These are phyloP conservation scores for Glomeris marginata DNA, from an alignment of 2,888 invertebrate genomes.

Conservation along the genomic window DNA sequence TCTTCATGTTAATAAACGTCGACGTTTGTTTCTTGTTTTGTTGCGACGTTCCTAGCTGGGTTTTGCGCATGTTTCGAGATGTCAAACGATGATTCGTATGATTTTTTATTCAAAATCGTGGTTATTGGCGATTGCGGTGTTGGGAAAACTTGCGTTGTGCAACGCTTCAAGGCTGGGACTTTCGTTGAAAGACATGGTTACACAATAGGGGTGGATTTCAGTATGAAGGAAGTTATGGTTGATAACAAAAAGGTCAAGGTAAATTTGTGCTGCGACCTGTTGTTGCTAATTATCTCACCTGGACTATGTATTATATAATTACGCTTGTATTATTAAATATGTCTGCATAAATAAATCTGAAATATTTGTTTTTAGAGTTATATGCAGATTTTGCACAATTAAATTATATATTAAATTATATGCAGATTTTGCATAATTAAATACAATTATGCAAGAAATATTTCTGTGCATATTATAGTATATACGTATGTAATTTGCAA, in stretches of 20 bases:
- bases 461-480: background rate
- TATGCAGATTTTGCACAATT: too few species aligned
- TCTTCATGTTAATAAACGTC: background rate
- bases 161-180: slow-evolving; percentile 87
- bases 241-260: slow-evolving; percentile 94
- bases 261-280: slow-evolving; percentile 20
- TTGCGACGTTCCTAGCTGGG: too few species aligned
- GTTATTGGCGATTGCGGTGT: slow-evolving; percentile 50
- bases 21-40: background rate
- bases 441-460: too few species aligned
- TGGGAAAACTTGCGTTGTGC: slow-evolving; percentile 79
- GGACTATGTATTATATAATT: background rate
- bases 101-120: slow-evolving; percentile 90
- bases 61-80: too few species aligned
- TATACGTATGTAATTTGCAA: background rate
- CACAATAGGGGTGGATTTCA: slow-evolving; percentile 96
- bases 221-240: slow-evolving; percentile 89
- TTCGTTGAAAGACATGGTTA: slow-evolving; percentile 90
- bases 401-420: too few species aligned
- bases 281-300: too few species aligned
- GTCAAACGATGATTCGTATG: slow-evolving; percentile 27
- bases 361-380: background rate
- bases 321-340: background rate
- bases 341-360: background rate
- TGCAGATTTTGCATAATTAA: too few species aligned